These are phyloP conservation scores for Helogale parvula DNA, from an alignment of 2,113 vertebrate species.

Conservation along the genomic window DNA sequence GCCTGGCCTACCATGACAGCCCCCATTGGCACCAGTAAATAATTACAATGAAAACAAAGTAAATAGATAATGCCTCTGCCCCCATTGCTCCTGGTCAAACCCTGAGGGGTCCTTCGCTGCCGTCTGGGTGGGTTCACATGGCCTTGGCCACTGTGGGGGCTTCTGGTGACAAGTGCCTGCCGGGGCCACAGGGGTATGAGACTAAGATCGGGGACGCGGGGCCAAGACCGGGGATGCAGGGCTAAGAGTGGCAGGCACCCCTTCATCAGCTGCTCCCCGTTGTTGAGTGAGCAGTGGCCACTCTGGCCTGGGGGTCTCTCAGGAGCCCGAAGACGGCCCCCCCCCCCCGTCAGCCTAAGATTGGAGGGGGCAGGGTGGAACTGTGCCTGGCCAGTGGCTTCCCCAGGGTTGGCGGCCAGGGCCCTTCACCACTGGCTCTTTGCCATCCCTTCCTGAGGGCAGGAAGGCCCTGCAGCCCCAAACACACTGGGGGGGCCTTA, in stretches of 20 bases:
- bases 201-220: not conserved
- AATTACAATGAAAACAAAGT: not conserved
- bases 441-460: not conserved
- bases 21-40: too few relatives aligned
- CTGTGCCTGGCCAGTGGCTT: not conserved
- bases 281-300: not conserved
- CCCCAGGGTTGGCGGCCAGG: not conserved
- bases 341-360: not conserved
- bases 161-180: not conserved
- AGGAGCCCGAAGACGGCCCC: not conserved
- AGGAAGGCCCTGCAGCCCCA: not conserved
- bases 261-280: not conserved
- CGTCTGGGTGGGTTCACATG: not conserved
- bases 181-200: not conserved
- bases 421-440: not conserved
- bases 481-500: not conserved
- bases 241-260: not conserved
- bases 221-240: not conserved
- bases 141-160: not conserved
- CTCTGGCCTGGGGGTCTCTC: not conserved
- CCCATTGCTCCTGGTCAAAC: not conserved
- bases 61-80: too few relatives aligned
- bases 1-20: too few relatives aligned
- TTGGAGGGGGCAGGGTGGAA: rapidly evolving
- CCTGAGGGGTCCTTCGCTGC: not conserved